These are phyloP conservation scores for Masnerella sp. DNA, from an alignment of 2,888 invertebrate species.

Conservation along the genomic window DNA sequence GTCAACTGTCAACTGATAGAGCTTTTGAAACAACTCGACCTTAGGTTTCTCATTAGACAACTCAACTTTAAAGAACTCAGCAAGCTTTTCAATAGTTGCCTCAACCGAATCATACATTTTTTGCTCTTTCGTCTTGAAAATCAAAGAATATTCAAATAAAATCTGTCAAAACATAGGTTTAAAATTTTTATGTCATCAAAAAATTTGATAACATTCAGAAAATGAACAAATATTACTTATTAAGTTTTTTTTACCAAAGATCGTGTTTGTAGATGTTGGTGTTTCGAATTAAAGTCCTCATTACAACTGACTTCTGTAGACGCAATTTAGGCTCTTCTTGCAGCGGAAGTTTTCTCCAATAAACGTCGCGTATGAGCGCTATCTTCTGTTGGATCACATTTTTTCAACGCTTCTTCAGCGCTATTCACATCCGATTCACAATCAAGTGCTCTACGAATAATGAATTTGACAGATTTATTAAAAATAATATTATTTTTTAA, in stretches of 20 bases:
- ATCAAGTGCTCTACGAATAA: no score
- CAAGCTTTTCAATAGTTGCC: not conserved
- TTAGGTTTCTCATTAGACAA: not conserved
- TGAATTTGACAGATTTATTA: no score
- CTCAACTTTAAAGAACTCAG: not conserved
- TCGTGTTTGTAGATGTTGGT: not conserved
- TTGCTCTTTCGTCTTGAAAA: not conserved
- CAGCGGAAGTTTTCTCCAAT: not conserved
- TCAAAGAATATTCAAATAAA: not conserved
- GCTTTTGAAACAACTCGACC: not conserved
- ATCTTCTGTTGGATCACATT: not conserved
- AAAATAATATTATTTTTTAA: no score
- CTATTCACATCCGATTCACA: not conserved
- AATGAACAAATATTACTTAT: no score
- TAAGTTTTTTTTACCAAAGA: not conserved
- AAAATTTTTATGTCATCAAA: no score
- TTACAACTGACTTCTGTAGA: not conserved
- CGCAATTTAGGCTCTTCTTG: not conserved
- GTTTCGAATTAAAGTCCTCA: not conserved
- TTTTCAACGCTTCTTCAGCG: constrained; percentile 3
- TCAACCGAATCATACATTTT: not conserved
- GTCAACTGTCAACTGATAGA: not conserved
- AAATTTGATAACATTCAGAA: no score
- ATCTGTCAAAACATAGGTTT: not conserved
- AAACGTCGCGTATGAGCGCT: not conserved